Base-by-base conservation (phyloP, 2,888 invertebrate genomes). In the Drosophila flavopinicola region DNA sequence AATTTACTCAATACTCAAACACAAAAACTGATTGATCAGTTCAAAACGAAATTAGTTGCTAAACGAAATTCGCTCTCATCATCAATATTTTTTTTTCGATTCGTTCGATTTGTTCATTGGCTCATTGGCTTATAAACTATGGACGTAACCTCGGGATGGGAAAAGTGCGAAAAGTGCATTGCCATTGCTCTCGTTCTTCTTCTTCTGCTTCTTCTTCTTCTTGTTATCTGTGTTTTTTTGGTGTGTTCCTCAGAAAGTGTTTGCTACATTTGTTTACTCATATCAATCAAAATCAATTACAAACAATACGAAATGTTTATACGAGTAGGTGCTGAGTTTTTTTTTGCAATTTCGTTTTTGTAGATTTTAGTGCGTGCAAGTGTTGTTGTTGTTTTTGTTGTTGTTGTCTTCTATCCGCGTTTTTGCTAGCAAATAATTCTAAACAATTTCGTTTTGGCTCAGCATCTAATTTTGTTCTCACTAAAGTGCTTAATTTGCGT, bases 101-200 rank as follows among this genome's bases (percentile, higher is more conserved):
- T 66, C 54, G 53, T 75, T 69, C 58, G 52, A 49, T 67, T 72
- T 38, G 49, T 75, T 66, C 67, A 64, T 75, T 78, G 79, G 80
- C 83, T 65, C 79, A 66, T 83, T 85, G 83, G 78, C 89, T 90
- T 91, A 90, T 89, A 88, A 89, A 85, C 91, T 91, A 91, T 91
- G 91, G 91, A 91, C 91, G 91, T 90, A 90, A 90, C 90, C 80
- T 90, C 88, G 90, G 91, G 91, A 91, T 91, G 91, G 91, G 91
- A 90, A 79, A 84, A 89, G 91, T 91, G 91, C 91, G 89, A 89
- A 76, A 89, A 54, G 89, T 89, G 89, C 89, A 85, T 89, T 88
- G 75, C 83, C 73, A 79, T 67, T 76, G 66, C 52, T 71, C 70
- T 30, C 41, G 11, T 70, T 20, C 37, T 54, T 39, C 25, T 32